These are phyloP conservation scores for Meliscaeva auricollis DNA, from an alignment of 2,888 invertebrate species.

Conservation along the genomic window DNA sequence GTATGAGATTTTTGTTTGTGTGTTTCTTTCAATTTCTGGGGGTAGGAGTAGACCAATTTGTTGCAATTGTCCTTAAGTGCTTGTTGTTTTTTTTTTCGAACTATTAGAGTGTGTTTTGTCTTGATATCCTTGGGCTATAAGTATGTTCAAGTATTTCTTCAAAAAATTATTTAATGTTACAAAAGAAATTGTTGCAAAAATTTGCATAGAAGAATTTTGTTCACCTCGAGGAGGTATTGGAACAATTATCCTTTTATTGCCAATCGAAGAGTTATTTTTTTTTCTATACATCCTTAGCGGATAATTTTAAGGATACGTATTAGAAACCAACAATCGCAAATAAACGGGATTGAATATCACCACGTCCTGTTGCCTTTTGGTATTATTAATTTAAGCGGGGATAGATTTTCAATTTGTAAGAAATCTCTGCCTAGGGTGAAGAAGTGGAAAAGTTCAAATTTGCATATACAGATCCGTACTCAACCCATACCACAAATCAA, in stretches of 20 bases:
- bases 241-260: constrained; percentile 62
- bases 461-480: constrained; percentile 45
- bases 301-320: constrained; percentile 43
- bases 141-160: constrained; percentile 34
- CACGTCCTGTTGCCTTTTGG: constrained; percentile 30
- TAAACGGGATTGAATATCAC: constrained; percentile 44
- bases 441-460: constrained; percentile 31
- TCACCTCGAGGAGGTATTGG: constrained; percentile 48
- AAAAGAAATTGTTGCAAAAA: constrained; percentile 54
- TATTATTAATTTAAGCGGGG: constrained; percentile 70
- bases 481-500: background rate
- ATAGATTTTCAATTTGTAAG: constrained; percentile 71
- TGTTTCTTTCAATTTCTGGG: background rate
- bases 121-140: constrained; percentile 54
- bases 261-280: constrained; percentile 44
- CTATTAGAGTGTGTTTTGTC: background rate
- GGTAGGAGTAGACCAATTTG: constrained; percentile 46
- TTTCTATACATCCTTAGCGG: no score
- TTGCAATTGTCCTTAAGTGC: constrained; percentile 56
- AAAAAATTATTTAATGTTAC: background rate
- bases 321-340: constrained; percentile 17
- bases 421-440: constrained; percentile 32
- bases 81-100: constrained; percentile 26
- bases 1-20: background rate
- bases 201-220: constrained; percentile 61